Base-by-base conservation (phyloP, 2,888 invertebrate genomes). In the Lepidocyrtinus sp. region DNA sequence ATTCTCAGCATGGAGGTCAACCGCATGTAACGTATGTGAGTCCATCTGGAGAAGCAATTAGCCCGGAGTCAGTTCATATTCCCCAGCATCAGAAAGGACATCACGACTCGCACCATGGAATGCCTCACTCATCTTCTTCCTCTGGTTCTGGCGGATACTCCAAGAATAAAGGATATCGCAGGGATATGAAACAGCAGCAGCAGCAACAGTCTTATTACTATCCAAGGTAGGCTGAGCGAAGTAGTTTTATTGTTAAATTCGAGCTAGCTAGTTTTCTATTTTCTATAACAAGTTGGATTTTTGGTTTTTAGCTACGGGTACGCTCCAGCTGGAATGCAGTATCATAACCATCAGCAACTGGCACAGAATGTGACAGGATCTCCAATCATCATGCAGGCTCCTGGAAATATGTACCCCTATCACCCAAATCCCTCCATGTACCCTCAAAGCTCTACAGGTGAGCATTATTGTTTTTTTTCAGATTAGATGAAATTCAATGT, bases 361-460 rank as follows among this genome's bases (percentile, higher is more conserved):
- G 83, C 83, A 27, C 84, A 84, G 64, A 84, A 84, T 75, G 82
- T 85, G 22, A 85, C 85, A 12, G 85, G 85, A 62, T 78, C 82
- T 75, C 85, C 85, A 7, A 82, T 85, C 0, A 85, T 85, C 46
- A 84, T 85, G 83, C 83, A 83, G 68, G 73, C 75, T 2, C 81
- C 75, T 24, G 71, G 67, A 22, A 71, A 71, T 36, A 55, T 75
- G 1, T 75, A 72, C 27, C 65, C 65, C 15, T 77, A 79, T 19
- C 77, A 74, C 63, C 81, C 68, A 26, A 75, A 76, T 21, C 82
- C 71, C 17, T 59, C 75, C 1, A 79, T 79, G 82, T 82, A 82
- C 55, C 24, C 68, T 55, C 78, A 82, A 36, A 77, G 72, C 36
- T 65, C 71, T 45, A 27, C 67, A 62, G 79, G 78, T 75, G 27